Evolutionary conservation across 2,888 invertebrate genomes (phyloP).

Genomic region (Aphidoletes aphidimyza): DNA sequence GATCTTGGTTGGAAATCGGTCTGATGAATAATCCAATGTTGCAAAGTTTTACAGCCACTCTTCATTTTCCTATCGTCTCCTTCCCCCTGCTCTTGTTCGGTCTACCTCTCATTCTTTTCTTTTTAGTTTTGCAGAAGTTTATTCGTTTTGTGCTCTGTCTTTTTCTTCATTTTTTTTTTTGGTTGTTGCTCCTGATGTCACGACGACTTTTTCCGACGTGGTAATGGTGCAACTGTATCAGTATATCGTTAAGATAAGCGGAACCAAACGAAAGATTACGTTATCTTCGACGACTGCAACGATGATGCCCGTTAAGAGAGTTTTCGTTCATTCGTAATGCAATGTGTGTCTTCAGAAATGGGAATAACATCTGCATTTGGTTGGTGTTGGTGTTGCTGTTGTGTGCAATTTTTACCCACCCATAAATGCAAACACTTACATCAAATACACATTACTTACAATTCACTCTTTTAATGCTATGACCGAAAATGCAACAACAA

Average conservation of each 20-base stretch:
- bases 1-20: slow-evolving; percentile 13
- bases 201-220: not conserved
- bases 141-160: no score
- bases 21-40: slow-evolving; percentile 36
- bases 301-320: not conserved
- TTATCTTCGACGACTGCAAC: not conserved
- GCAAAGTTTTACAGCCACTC: slow-evolving; percentile 22
- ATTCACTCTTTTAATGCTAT: not conserved
- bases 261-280: not conserved
- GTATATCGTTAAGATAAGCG: not conserved
- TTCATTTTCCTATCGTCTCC: not conserved
- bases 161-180: no score
- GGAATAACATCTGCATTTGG: slow-evolving; percentile 30
- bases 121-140: not conserved
- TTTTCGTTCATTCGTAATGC: no score
- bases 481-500: not conserved
- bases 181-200: not conserved
- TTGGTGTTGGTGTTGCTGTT: no score
- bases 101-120: not conserved
- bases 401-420: not conserved
- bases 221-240: not conserved
- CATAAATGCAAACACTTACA: slow-evolving; percentile 26
- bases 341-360: not conserved
- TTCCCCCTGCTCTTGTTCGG: not conserved
- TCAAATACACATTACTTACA: slow-evolving; percentile 20